Conservation (phyloP, 1,140 invertebrate genomes). For the Pseudomyrmex concolor region DNA sequence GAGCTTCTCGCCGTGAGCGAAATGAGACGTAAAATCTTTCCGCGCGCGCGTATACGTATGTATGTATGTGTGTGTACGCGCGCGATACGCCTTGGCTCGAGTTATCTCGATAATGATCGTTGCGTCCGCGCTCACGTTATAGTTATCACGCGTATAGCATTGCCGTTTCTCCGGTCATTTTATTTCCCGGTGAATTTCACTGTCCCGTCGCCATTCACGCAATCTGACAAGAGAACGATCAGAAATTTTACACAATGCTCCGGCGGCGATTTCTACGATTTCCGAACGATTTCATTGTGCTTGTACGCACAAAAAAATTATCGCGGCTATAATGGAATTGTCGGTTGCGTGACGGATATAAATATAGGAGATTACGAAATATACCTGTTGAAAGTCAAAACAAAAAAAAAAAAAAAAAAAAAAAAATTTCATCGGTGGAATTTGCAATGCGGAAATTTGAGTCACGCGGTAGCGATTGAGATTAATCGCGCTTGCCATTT, state of each 20-base stretch:
- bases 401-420: neutral
- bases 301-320: constrained; percentile 27
- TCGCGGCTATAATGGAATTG: constrained; percentile 28
- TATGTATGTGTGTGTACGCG: too few relatives aligned
- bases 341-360: constrained; percentile 10
- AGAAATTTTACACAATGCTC: constrained; percentile 24
- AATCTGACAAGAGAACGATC: constrained; percentile 24
- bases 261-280: constrained; percentile 46
- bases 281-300: constrained; percentile 44
- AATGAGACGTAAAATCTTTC: constrained; percentile 60
- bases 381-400: neutral
- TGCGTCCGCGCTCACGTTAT: constrained; percentile 17
- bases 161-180: constrained; percentile 41
- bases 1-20: constrained; percentile 14
- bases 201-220: constrained; percentile 29
- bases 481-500: constrained; percentile 46
- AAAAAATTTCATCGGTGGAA: neutral
- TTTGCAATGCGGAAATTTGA: constrained; percentile 39
- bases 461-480: constrained; percentile 40
- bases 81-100: constrained; percentile 36
- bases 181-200: constrained; percentile 43
- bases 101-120: constrained; percentile 22
- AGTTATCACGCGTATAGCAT: constrained; percentile 46
- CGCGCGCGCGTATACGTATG: neutral
- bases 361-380: neutral